Conservation (phyloP, 2,888 invertebrate species). For the Apodemia hepburni region DNA sequence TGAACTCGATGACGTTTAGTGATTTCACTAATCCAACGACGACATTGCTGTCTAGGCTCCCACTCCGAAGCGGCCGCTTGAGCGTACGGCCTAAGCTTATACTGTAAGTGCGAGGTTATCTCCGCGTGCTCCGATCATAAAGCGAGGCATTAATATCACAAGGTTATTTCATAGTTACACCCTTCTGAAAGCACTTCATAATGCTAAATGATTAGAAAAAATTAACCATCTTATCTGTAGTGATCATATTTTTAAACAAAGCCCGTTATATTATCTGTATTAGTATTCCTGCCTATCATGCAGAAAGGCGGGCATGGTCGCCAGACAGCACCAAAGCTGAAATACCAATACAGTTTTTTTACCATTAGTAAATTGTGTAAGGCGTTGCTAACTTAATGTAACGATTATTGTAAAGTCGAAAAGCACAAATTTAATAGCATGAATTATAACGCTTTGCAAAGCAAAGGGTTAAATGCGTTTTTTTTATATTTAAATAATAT, state of each 20-base stretch:
- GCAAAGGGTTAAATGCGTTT: slow-evolving; percentile 67
- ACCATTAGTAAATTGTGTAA: slow-evolving; percentile 70
- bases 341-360: slow-evolving; percentile 53
- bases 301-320: slow-evolving; percentile 70
- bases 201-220: slow-evolving; percentile 49
- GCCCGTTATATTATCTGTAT: slow-evolving; percentile 56
- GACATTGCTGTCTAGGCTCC: slow-evolving; percentile 69
- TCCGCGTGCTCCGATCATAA: slow-evolving; percentile 75
- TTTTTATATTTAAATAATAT: slow-evolving; percentile 15
- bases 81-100: slow-evolving; percentile 70
- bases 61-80: slow-evolving; percentile 70
- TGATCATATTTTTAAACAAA: slow-evolving; percentile 56
- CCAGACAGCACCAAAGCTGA: slow-evolving; percentile 52
- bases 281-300: slow-evolving; percentile 38
- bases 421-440: slow-evolving; percentile 65
- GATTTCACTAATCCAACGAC: slow-evolving; percentile 62
- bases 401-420: slow-evolving; percentile 45
- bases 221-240: slow-evolving; percentile 50
- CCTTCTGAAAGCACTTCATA: slow-evolving; percentile 67
- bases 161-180: slow-evolving; percentile 65
- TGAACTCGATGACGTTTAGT: slow-evolving; percentile 72
- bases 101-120: slow-evolving; percentile 80
- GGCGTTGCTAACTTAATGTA: slow-evolving; percentile 51
- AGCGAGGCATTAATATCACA: slow-evolving; percentile 77
- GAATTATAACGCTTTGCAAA: slow-evolving; percentile 73